Evolutionary conservation across 2,888 invertebrate genomes (phyloP).

Genomic region (Furcula furcula): DNA sequence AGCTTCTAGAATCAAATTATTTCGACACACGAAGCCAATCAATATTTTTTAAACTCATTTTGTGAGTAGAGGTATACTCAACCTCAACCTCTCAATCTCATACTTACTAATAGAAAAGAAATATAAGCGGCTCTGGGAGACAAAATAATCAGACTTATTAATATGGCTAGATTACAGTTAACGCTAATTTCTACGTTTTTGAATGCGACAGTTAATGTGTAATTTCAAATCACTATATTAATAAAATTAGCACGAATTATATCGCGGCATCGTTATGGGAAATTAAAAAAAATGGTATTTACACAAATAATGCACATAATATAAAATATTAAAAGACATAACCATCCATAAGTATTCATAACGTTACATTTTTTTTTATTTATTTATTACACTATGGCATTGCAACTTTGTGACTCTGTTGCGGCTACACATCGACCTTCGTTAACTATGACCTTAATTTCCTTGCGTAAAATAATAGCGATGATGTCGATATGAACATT

Average conservation of each 20-base stretch:
- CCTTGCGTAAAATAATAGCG: slow-evolving; percentile 19
- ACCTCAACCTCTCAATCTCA: too few relatives aligned
- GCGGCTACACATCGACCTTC: slow-evolving; percentile 45
- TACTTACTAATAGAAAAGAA: too few relatives aligned
- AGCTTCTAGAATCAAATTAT: too few relatives aligned
- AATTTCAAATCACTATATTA: slow-evolving; percentile 17
- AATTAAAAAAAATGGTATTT: slow-evolving; percentile 64
- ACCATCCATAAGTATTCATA: slow-evolving; percentile 61
- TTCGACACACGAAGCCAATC: too few relatives aligned
- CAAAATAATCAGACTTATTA: too few relatives aligned
- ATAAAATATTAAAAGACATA: slow-evolving; percentile 63
- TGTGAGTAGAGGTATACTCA: too few relatives aligned
- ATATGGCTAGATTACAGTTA: too few relatives aligned
- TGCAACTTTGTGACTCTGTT: slow-evolving; percentile 73
- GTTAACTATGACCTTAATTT: slow-evolving; percentile 25
- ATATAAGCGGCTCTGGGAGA: too few relatives aligned
- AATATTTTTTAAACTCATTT: too few relatives aligned
- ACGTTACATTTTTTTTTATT: slow-evolving; percentile 48
- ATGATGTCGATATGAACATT: slow-evolving; percentile 8
- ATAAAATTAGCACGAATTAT: slow-evolving; percentile 11
- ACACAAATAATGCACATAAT: slow-evolving; percentile 65
- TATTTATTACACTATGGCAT: slow-evolving; percentile 69
- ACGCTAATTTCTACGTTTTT: too few relatives aligned
- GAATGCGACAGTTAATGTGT: too few relatives aligned
- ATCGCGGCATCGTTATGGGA: slow-evolving; percentile 21